Base-by-base conservation (phyloP, 2,888 invertebrate species). In the Pseudolycoriella hygida region DNA sequence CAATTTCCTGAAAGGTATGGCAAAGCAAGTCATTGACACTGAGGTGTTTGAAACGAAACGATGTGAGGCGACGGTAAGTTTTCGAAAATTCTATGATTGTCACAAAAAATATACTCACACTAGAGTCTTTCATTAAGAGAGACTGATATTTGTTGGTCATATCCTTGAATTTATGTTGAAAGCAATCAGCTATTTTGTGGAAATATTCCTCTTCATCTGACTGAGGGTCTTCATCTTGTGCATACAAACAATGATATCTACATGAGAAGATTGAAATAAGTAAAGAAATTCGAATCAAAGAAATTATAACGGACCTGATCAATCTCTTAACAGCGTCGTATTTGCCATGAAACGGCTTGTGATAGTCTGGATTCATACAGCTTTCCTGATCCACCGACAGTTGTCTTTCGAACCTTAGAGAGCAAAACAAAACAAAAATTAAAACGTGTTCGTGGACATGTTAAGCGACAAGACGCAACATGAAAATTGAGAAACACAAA, bases 281-380 rank as follows among this genome's bases (percentile, higher is more conserved):
- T 17, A 40, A 8, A 8, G 17, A 15, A 17, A 8, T 17, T 11
- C 11, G 8, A 17, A 8, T 40, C 15, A 17, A 17, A 43, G 10
- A 44, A 40, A 18, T 37, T 38, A 8, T 40, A 49, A 42, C 49
- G 47, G 48, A 64, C 52, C 78, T 69, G 46, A 85, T 72, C 42
- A 86, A 66, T 43, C 84, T 69, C 56, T 80, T 77, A 52, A 81
- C 81, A 1, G 84, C 83, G 57, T 86, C 84, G 49, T 74, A 72
- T 54, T 76, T 77, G 53, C 73, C 74, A 49, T 69, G 66, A 58
- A 85, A 86, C 14, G 82, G 80, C 45, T 74, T 74, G 50, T 75
- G 73, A 42, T 76, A 75, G 59, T 86, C 84, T 2, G 85, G 81
- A 58, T 77, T 76, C 19, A 76, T 61, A 43, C 80, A 83, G 48